Percentiles rank a stretch among this genome's conserved stretches.
Evolutionary conservation across 2,797 vertebrate species (phyloP).

Genomic region (Rhinichthys osculus): DNA sequence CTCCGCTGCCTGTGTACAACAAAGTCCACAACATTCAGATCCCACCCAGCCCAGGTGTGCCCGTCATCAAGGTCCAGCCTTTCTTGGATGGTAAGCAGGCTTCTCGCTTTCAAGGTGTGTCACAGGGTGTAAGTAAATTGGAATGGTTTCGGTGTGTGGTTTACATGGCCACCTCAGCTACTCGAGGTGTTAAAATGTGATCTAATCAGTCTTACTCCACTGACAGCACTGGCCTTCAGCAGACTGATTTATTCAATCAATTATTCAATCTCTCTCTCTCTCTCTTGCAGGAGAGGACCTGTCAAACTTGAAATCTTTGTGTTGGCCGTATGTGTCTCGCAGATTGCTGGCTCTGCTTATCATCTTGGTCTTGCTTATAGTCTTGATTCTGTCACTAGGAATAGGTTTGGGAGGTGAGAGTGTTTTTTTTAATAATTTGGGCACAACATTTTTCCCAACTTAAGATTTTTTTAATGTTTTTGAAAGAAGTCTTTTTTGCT

Average conservation of each 20-base stretch:
- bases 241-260: not conserved
- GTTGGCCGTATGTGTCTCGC: slow-evolving; percentile 50
- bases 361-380: slow-evolving; percentile 52
- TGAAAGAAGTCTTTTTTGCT: not conserved
- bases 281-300: slow-evolving; percentile 53
- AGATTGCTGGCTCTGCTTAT: slow-evolving; percentile 60
- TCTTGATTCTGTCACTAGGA: slow-evolving; percentile 58
- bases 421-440: not conserved
- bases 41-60: slow-evolving; percentile 50
- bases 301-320: slow-evolving; percentile 43
- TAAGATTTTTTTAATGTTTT: not conserved
- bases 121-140: not conserved
- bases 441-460: not conserved
- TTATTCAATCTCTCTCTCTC: not conserved
- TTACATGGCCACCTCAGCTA: not conserved
- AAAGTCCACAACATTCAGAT: slow-evolving; percentile 35
- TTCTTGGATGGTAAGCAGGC: slow-evolving; percentile 58
- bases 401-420: slow-evolving; percentile 66
- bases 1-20: slow-evolving; percentile 50
- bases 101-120: not conserved
- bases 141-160: not conserved
- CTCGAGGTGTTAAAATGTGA: slow-evolving; percentile 15
- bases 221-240: slow-evolving; percentile 9
- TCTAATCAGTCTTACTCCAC: slow-evolving; percentile 30
- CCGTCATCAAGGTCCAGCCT: slow-evolving; percentile 66